phyloP scores from a whole-genome alignment of 2,888 invertebrate genomes.

The Alviniconcha strummeri region DNA sequence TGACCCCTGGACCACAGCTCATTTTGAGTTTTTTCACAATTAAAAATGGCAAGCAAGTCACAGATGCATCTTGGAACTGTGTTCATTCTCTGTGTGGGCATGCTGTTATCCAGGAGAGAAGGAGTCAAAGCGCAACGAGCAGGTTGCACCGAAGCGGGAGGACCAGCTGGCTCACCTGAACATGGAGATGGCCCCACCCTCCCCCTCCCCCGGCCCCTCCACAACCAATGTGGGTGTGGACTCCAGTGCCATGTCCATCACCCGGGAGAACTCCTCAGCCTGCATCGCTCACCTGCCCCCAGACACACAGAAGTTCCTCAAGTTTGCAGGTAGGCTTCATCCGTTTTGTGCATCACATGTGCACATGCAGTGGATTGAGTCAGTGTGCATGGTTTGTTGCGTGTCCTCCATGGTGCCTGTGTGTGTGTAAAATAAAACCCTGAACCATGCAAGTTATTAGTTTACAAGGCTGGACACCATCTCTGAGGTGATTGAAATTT shows the following conservation, averaged over 20 bases:
- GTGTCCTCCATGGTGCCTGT: background rate
- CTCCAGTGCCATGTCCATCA: slow-evolving; percentile 44
- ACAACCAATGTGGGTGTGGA: slow-evolving; percentile 39
- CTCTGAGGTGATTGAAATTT: too few species aligned
- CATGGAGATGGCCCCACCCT: slow-evolving; percentile 67
- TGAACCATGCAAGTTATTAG: background rate
- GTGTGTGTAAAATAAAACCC: background rate
- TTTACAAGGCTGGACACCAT: too few species aligned
- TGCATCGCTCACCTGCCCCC: slow-evolving; percentile 73
- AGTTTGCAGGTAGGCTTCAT: slow-evolving; percentile 80
- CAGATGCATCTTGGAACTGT: too few species aligned
- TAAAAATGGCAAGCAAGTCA: too few species aligned
- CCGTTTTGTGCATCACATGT: too few species aligned
- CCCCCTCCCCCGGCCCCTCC: slow-evolving; percentile 58
- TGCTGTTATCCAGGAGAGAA: slow-evolving; percentile 59
- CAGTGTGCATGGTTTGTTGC: background rate
- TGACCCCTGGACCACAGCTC: too few species aligned
- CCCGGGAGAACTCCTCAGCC: slow-evolving; percentile 62
- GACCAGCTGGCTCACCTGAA: slow-evolving; percentile 76
- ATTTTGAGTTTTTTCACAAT: too few species aligned
- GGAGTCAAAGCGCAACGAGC: slow-evolving; percentile 54
- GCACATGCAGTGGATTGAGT: background rate
- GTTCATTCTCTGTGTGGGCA: too few species aligned
- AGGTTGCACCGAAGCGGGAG: slow-evolving; percentile 65
- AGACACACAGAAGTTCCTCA: slow-evolving; percentile 86